These are phyloP conservation scores for Ahaetulla prasina DNA, from an alignment of 2,113 vertebrate species.

Conservation along the genomic window DNA sequence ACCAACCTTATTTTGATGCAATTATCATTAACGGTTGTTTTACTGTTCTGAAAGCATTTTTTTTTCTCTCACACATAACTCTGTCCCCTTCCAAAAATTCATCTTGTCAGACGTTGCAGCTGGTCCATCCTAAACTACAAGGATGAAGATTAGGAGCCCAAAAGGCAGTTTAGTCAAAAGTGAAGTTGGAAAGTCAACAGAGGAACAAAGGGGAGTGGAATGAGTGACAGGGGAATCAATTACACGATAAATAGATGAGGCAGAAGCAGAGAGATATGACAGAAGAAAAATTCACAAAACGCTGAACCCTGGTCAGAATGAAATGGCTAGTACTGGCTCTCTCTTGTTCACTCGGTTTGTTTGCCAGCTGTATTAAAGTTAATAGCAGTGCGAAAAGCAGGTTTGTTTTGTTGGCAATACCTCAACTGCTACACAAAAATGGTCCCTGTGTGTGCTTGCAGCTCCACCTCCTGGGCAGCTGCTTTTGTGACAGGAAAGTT, in stretches of 20 bases:
- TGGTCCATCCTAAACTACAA: not conserved
- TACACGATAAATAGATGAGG: not conserved
- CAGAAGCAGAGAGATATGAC: not conserved
- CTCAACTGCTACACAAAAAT: not conserved
- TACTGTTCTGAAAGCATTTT: not conserved
- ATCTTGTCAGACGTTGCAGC: not conserved
- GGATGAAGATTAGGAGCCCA: not conserved
- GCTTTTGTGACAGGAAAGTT: not conserved
- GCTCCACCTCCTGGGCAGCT: constrained; percentile 26
- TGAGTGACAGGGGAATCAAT: not conserved
- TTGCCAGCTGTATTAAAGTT: not conserved
- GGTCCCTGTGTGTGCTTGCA: not conserved
- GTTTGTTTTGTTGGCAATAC: not conserved
- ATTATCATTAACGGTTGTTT: not conserved
- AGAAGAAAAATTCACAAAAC: not conserved
- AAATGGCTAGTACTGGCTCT: not conserved
- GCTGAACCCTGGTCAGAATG: not conserved
- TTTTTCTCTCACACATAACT: not conserved
- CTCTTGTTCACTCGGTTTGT: not conserved
- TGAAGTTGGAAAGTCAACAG: not conserved
- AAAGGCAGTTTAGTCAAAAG: not conserved
- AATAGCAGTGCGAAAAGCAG: not conserved
- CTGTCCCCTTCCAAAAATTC: not conserved
- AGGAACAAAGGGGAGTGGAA: not conserved
- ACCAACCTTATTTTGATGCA: not conserved